phyloP scores from a whole-genome alignment of 2,888 invertebrate species.

The Macrosiphum euphorbiae region DNA sequence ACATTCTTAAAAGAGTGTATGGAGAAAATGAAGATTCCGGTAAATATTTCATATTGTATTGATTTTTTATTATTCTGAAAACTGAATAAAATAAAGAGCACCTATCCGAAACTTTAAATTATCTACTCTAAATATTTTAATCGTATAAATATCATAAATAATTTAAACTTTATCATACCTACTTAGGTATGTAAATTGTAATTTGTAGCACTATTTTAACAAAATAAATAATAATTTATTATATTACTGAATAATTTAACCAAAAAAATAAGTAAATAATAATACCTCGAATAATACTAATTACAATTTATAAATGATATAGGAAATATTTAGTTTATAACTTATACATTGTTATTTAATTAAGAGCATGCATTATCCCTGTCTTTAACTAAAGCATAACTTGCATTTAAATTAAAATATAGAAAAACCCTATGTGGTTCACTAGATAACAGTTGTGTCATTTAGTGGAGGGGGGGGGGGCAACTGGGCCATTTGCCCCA shows the following conservation, averaged over 20 bases:
- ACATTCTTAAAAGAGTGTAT: constrained; percentile 76
- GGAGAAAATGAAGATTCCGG: constrained; percentile 68
- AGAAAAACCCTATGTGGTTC: too few species aligned
- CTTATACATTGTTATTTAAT: background rate
- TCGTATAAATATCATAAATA: background rate
- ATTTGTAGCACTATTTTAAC: background rate
- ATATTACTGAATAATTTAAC: background rate
- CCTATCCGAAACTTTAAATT: background rate
- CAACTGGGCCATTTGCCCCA: too few species aligned
- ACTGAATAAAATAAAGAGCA: background rate
- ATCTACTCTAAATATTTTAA: background rate
- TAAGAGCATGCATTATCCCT: background rate
- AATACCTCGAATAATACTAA: too few species aligned
- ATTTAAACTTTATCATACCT: background rate
- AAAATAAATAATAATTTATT: background rate
- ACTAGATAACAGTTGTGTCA: too few species aligned
- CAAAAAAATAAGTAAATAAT: background rate
- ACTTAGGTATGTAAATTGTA: background rate
- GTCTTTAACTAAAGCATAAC: too few species aligned
- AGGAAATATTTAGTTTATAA: background rate
- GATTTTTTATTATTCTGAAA: background rate
- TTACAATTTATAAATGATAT: background rate
- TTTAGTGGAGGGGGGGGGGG: too few species aligned
- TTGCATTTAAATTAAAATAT: too few species aligned
- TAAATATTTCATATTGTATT: constrained; percentile 38